Percentiles rank a stretch among this genome's conserved stretches.
Conservation (phyloP, 2,113 vertebrate genomes). For the Atherinomorus stipes region DNA sequence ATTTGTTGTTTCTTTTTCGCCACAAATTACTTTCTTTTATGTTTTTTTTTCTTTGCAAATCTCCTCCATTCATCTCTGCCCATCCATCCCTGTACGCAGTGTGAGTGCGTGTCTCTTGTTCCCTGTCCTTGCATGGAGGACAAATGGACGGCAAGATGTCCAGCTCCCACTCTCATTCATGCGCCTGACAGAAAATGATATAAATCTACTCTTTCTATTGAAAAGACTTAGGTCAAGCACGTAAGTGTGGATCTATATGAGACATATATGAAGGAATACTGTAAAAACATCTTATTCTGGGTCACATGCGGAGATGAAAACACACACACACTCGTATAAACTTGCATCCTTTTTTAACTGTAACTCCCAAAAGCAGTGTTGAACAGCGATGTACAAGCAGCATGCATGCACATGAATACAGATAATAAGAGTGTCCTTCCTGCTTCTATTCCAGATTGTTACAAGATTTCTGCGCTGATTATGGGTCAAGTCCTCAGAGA, state of each 20-base stretch:
- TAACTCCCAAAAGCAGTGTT: slow-evolving; percentile 37
- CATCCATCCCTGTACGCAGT: neutral
- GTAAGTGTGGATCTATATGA: neutral
- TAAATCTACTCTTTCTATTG: slow-evolving; percentile 15
- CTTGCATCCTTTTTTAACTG: slow-evolving; percentile 41
- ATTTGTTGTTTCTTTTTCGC: neutral
- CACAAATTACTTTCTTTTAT: neutral
- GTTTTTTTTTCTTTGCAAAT: neutral
- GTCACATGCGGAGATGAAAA: slow-evolving; percentile 55
- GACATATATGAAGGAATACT: slow-evolving; percentile 18
- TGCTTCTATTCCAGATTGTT: slow-evolving; percentile 29
- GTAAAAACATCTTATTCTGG: slow-evolving; percentile 53
- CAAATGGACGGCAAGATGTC: slow-evolving; percentile 31
- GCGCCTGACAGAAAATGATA: neutral
- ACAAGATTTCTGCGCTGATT: slow-evolving; percentile 19
- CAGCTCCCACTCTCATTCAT: slow-evolving; percentile 20
- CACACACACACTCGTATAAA: slow-evolving; percentile 22
- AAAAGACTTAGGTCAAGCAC: slow-evolving; percentile 5
- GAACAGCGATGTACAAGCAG: slow-evolving; percentile 7
- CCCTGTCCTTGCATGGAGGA: slow-evolving; percentile 41
- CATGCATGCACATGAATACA: slow-evolving; percentile 10
- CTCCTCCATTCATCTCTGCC: slow-evolving; percentile 23
- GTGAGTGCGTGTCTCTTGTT: neutral
- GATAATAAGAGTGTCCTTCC: slow-evolving; percentile 34
- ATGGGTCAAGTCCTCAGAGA: slow-evolving; percentile 37